phyloP scores from a whole-genome alignment of 1,140 invertebrate genomes.

The Lordiphosa collinella region DNA sequence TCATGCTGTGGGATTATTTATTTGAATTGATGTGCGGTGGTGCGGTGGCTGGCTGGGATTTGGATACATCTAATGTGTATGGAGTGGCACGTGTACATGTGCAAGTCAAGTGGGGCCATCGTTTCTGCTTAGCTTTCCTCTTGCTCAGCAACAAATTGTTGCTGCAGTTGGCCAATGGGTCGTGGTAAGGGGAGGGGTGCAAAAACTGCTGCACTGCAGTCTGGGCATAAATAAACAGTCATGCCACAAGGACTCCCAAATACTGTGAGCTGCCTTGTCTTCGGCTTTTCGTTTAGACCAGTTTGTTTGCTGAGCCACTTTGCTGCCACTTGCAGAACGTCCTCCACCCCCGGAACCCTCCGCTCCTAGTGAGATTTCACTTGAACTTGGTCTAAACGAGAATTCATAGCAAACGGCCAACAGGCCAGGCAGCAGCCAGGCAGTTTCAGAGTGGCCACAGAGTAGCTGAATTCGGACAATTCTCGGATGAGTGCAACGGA shows the following conservation, averaged over 20 bases:
- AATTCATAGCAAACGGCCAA: neutral
- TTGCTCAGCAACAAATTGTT: constrained; percentile 5
- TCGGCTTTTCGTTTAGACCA: constrained; percentile 19
- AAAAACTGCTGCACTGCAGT: constrained; percentile 15
- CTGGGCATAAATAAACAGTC: constrained; percentile 37
- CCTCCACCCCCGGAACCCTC: neutral
- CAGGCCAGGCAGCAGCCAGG: too few relatives aligned
- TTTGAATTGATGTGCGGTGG: constrained; percentile 71
- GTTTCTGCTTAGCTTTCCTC: neutral
- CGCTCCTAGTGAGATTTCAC: neutral
- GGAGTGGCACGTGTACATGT: neutral
- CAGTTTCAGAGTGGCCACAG: too few relatives aligned
- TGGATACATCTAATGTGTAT: constrained; percentile 8
- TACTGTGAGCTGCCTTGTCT: constrained; percentile 9
- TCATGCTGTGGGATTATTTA: constrained; percentile 74
- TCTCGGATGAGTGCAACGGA: too few relatives aligned
- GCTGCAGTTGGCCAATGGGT: too few relatives aligned
- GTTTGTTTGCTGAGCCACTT: constrained; percentile 34
- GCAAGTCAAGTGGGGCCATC: neutral
- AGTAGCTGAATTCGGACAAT: too few relatives aligned
- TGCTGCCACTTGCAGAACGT: constrained; percentile 28
- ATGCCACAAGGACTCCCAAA: neutral
- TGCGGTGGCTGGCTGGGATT: constrained; percentile 33
- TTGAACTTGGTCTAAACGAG: neutral
- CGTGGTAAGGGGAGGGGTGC: too few relatives aligned